These are phyloP conservation scores for Vanessa tameamea DNA, from an alignment of 1,140 invertebrate genomes.

Conservation along the genomic window DNA sequence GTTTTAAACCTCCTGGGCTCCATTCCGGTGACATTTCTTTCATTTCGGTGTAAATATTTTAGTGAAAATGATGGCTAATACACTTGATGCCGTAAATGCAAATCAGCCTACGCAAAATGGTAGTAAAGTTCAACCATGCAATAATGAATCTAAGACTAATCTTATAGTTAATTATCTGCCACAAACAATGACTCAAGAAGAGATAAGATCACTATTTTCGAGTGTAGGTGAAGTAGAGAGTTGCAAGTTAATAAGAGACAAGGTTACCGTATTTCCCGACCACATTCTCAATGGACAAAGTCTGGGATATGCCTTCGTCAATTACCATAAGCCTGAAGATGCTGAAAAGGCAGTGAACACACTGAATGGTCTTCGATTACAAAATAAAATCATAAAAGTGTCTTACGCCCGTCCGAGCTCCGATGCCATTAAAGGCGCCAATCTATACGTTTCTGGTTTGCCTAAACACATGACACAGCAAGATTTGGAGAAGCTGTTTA, in stretches of 20 bases:
- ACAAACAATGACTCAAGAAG: constrained; percentile 95
- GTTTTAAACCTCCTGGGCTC: constrained; percentile 42
- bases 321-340: constrained; percentile 91
- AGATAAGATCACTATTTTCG: constrained; percentile 91
- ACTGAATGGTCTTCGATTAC: constrained; percentile 90
- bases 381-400: constrained; percentile 96
- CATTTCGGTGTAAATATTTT: constrained; percentile 59
- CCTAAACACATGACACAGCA: constrained; percentile 92
- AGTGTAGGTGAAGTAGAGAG: constrained; percentile 94
- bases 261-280: constrained; percentile 87
- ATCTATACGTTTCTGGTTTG: constrained; percentile 93
- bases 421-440: constrained; percentile 94
- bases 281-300: constrained; percentile 87
- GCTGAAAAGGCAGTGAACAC: constrained; percentile 93
- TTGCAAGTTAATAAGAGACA: constrained; percentile 94
- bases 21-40: constrained; percentile 55
- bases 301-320: constrained; percentile 94
- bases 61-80: constrained; percentile 79
- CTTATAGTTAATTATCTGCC: constrained; percentile 96
- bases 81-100: constrained; percentile 77
- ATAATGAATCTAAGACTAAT: constrained; percentile 86
- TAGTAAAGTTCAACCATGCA: constrained; percentile 82
- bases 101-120: constrained; percentile 82
- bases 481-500: constrained; percentile 91
- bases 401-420: constrained; percentile 93